These are phyloP conservation scores for Cebidichthys violaceus DNA, from an alignment of 2,113 vertebrate genomes.

Conservation along the genomic window DNA sequence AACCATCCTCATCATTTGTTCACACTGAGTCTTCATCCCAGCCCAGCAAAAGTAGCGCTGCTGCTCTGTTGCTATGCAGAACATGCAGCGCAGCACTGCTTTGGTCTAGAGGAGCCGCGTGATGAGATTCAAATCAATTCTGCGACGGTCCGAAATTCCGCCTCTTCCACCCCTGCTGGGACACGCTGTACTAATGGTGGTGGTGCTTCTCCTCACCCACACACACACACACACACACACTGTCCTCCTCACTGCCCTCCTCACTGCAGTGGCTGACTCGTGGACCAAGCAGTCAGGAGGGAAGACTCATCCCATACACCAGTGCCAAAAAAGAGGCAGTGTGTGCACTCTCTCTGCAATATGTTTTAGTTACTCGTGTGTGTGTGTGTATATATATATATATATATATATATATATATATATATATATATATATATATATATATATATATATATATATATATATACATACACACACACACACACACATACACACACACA, in stretches of 20 bases:
- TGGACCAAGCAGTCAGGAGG: constrained; percentile 55
- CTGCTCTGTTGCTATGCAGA: constrained; percentile 80
- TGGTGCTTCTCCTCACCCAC: constrained; percentile 70
- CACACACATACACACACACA: too few species aligned
- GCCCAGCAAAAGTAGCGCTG: constrained; percentile 39
- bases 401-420: too few species aligned
- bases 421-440: too few species aligned
- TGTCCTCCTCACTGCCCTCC: constrained; percentile 59
- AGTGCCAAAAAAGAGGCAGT: constrained; percentile 23
- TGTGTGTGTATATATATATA: too few species aligned
- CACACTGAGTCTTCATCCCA: constrained; percentile 16
- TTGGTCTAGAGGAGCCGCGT: constrained; percentile 74
- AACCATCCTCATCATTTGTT: not conserved
- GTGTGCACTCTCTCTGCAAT: constrained; percentile 20
- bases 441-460: too few species aligned
- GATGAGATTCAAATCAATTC: constrained; percentile 88
- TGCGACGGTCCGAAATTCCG: constrained; percentile 79
- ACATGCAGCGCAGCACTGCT: constrained; percentile 72
- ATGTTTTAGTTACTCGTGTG: constrained; percentile 11
- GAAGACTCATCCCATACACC: constrained; percentile 44
- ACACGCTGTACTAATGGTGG: constrained; percentile 68
- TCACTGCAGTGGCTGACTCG: constrained; percentile 64
- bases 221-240: constrained; percentile 30
- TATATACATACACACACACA: too few species aligned
- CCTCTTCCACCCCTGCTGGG: constrained; percentile 71